Evolutionary conservation across 2,888 invertebrate species (phyloP).

Genomic region (Harpagoxenus sublaevis): DNA sequence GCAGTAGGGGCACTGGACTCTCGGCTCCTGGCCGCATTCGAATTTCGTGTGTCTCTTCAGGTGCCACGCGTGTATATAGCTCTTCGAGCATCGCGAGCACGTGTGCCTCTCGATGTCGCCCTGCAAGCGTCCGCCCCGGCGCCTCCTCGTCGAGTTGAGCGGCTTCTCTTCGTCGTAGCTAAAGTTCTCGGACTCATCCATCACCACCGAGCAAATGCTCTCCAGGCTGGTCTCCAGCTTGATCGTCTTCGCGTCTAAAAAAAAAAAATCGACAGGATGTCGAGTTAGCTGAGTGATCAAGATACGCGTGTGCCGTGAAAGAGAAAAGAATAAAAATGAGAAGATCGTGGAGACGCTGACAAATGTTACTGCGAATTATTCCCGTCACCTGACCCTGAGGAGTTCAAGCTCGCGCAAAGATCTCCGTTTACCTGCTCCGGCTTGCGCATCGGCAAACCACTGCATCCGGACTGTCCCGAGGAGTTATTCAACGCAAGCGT

Average conservation of each 20-base stretch:
- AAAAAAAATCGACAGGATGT: constrained; percentile 57
- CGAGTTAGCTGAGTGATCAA: constrained; percentile 58
- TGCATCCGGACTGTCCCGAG: background rate
- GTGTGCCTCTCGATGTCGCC: constrained; percentile 73
- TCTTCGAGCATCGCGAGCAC: constrained; percentile 81
- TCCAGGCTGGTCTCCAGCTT: constrained; percentile 67
- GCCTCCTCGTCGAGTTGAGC: constrained; percentile 57
- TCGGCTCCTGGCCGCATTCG: constrained; percentile 86
- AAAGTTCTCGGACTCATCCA: constrained; percentile 63
- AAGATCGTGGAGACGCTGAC: constrained; percentile 31
- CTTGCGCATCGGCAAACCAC: constrained; percentile 6
- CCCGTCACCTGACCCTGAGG: constrained; percentile 69
- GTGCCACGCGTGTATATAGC: constrained; percentile 82
- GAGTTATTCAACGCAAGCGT: constrained; percentile 15
- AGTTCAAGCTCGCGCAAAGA: constrained; percentile 55
- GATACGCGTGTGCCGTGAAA: constrained; percentile 6
- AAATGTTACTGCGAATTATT: constrained; percentile 60
- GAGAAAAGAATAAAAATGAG: constrained; percentile 35
- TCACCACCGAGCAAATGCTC: constrained; percentile 60
- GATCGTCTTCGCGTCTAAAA: constrained; percentile 72
- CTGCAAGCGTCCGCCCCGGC: constrained; percentile 49
- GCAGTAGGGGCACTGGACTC: constrained; percentile 82
- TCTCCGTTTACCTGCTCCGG: constrained; percentile 27
- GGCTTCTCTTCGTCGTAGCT: constrained; percentile 66
- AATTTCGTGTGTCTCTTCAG: constrained; percentile 85